Base-by-base conservation (phyloP, 2,888 invertebrate species). In the Halictus ligatus region DNA sequence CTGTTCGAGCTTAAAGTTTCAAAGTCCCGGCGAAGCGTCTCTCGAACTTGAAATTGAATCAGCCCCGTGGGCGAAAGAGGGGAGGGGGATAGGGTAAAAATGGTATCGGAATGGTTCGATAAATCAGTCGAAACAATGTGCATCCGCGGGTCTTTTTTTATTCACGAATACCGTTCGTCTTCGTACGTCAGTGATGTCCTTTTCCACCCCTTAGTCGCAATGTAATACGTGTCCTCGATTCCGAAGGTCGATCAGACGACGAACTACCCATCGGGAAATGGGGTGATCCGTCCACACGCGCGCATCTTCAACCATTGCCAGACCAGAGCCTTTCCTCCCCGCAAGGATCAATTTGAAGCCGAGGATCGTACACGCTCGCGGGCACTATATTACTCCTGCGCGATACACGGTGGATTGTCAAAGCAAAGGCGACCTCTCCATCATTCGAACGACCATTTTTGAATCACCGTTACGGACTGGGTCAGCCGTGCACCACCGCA, bases 141-240 rank as follows among this genome's bases (percentile, higher is more conserved):
- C 18, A 21, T 35, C 40, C 29, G 29, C 10, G 43, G 8, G 25
- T 77, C 58, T 77, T 79, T 79, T 78, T 74, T 83, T 78, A 83
- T 80, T 87, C 82, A 46, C 64, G 73, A 80, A 75, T 60, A 81
- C 74, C 83, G 86, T 78, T 43, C 78, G 72, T 79, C 75, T 82
- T 82, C 77, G 82, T 80, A 75, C 86, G 86, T 89, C 85, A 82
- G 21, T 73, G 85, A 82, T 87, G 89, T 90, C 89, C 90, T 88
- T 89, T 89, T 86, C 82, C 87, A 81, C 89, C 90, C 89, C 84
- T 88, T 81, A 80, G 82, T 81, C 86, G 83, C 86, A 79, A 83
- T 87, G 85, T 83, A 85, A 90, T 89, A 82, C 82, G 90, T 90
- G 90, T 84, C 88, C 90, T 81, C 90, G 90, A 90, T 90, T 90